A percentile compares a stretch with the other conserved stretches of the same genome.
Evolutionary conservation across 1,140 invertebrate species (phyloP).

Genomic region (Drosophila orosa): DNA sequence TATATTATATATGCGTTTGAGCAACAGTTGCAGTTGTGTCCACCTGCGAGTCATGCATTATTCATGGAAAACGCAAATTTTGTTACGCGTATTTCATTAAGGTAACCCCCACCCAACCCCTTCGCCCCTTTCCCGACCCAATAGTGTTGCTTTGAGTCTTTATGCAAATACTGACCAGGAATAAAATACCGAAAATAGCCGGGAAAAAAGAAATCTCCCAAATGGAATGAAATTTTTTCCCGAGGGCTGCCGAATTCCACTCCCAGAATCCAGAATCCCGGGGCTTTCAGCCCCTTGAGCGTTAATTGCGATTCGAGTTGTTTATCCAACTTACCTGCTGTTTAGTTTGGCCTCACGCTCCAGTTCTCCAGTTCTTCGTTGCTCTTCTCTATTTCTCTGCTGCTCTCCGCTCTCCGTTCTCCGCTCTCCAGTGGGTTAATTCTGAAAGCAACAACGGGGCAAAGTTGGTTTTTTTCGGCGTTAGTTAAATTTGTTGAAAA

Average conservation of each 20-base stretch:
- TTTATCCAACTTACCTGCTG: conserved; percentile 73
- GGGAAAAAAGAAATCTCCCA: conserved; percentile 11
- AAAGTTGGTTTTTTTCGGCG: conserved; percentile 48
- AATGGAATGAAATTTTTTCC: conserved; percentile 35
- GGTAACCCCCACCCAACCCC: not conserved
- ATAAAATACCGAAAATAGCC: conserved; percentile 25
- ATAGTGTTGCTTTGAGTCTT: conserved; percentile 36
- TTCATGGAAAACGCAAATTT: conserved; percentile 54
- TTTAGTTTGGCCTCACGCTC: conserved; percentile 73
- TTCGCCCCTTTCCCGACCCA: not conserved
- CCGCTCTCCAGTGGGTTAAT: conserved; percentile 19
- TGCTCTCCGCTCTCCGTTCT: too few relatives aligned
- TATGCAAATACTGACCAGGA: conserved; percentile 31
- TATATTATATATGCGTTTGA: not conserved
- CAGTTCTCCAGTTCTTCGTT: conserved; percentile 38
- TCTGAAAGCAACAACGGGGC: conserved; percentile 56
- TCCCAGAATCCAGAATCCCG: not conserved
- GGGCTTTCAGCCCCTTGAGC: conserved; percentile 27
- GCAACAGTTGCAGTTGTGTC: conserved; percentile 39
- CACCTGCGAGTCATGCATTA: conserved; percentile 45
- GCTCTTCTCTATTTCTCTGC: conserved; percentile 15
- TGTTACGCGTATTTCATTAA: conserved; percentile 54
- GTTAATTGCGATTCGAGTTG: conserved; percentile 63
- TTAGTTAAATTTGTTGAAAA: conserved; percentile 73
- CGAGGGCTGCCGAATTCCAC: not conserved